phyloP scores from a whole-genome alignment of 1,140 invertebrate genomes.

The Galleria mellonella region DNA sequence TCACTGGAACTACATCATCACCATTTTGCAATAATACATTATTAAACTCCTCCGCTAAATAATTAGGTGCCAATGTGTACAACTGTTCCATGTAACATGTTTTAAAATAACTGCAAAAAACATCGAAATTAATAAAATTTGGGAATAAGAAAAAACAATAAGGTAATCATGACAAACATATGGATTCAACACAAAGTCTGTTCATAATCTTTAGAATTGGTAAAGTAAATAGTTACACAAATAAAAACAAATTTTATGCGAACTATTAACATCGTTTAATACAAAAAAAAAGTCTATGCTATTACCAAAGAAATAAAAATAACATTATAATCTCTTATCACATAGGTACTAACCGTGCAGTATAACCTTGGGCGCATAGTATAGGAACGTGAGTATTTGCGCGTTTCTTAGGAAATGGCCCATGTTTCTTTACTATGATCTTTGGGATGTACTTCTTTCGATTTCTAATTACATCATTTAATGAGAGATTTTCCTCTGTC shows the following conservation, averaged over 20 bases:
- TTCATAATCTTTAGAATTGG: no score
- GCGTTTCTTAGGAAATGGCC: constrained; percentile 83
- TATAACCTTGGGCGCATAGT: constrained; percentile 76
- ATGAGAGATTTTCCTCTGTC: constrained; percentile 79
- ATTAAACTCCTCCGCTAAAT: constrained; percentile 85
- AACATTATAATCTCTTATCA: no score
- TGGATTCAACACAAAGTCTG: no score
- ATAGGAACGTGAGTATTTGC: constrained; percentile 80
- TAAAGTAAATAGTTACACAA: no score
- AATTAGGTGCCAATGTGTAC: constrained; percentile 85
- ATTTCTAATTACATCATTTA: constrained; percentile 81
- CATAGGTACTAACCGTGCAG: constrained; percentile 70
- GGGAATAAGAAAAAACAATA: no score
- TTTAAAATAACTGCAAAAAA: constrained; percentile 78
- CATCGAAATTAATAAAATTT: no score
- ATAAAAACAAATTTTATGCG: no score
- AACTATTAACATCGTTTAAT: no score
- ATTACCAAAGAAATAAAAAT: no score
- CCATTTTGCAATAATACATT: constrained; percentile 77
- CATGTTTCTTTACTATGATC: constrained; percentile 82
- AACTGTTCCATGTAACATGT: constrained; percentile 86
- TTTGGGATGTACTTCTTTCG: constrained; percentile 89
- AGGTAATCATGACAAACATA: no score
- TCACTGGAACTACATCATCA: constrained; percentile 75
- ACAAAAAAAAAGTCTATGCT: constrained; percentile 5